A percentile compares a stretch with the other conserved stretches of the same genome.
These are phyloP conservation scores for Tauraco erythrolophus DNA, from an alignment of 2,113 vertebrate species.

Conservation along the genomic window DNA sequence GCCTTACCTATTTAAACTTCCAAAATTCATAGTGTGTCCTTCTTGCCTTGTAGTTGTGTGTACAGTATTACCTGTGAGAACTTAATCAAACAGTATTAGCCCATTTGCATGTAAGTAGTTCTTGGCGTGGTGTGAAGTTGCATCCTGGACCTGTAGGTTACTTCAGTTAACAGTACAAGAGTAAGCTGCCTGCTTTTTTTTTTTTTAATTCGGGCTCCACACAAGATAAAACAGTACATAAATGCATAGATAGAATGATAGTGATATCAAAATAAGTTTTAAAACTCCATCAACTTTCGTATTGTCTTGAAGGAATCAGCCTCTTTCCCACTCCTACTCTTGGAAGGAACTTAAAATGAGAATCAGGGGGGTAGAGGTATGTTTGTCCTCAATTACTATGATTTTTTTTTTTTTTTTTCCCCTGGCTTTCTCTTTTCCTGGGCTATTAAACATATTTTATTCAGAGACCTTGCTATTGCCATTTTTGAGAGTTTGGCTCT, in stretches of 20 bases:
- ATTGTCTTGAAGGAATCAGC: neutral
- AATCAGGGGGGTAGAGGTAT: neutral
- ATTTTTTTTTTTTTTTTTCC: neutral
- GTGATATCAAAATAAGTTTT: neutral
- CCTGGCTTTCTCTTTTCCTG: neutral
- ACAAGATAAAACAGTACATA: neutral
- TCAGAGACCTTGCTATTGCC: neutral
- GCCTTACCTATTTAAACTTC: constrained; percentile 4
- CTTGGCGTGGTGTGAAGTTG: neutral
- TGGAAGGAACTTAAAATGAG: neutral
- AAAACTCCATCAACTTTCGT: neutral
- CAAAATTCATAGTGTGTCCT: neutral
- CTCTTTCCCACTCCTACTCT: neutral
- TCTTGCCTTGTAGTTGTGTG: neutral
- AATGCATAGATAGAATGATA: neutral
- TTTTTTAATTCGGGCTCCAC: neutral
- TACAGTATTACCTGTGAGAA: neutral
- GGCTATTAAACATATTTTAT: neutral
- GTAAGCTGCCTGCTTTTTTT: neutral
- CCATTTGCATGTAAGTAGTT: fast-evolving
- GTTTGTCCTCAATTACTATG: neutral
- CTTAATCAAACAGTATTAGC: neutral
- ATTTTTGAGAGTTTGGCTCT: neutral
- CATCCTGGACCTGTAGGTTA: neutral
- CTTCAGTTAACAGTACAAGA: neutral